Evolutionary conservation across 1,140 invertebrate species (phyloP).

Genomic region (Zaprionus kolodkinae): DNA sequence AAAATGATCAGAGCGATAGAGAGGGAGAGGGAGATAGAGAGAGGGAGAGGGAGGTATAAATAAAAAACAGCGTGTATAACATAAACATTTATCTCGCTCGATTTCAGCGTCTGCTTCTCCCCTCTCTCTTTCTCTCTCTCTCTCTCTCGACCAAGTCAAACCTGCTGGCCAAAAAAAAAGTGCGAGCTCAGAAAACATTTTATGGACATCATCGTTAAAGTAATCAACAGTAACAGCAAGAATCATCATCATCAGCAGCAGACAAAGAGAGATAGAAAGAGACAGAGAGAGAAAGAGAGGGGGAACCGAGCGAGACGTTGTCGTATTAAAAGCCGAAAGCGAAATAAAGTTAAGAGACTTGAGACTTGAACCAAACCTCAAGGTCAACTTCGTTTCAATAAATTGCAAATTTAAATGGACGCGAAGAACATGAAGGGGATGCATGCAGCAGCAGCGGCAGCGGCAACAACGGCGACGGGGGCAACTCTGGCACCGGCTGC

Average conservation of each 20-base stretch:
- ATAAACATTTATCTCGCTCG: slow-evolving; percentile 17
- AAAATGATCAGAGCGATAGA: not conserved
- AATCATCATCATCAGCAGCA: slow-evolving; percentile 70
- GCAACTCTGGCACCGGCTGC: slow-evolving; percentile 40
- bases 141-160: slow-evolving; percentile 33
- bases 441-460: slow-evolving; percentile 11
- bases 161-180: slow-evolving; percentile 55
- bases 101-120: slow-evolving; percentile 1
- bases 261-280: not conserved
- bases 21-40: not conserved
- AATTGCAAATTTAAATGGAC: slow-evolving; percentile 73
- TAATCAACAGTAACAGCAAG: slow-evolving; percentile 77
- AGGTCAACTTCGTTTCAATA: slow-evolving; percentile 81
- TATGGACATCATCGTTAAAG: slow-evolving; percentile 79
- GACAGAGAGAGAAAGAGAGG: slow-evolving; percentile 27
- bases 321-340: slow-evolving; percentile 55
- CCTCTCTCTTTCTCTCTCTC: not conserved
- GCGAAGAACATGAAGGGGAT: slow-evolving; percentile 11
- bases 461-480: slow-evolving; percentile 2
- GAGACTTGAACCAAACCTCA: slow-evolving; percentile 69
- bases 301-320: slow-evolving; percentile 6
- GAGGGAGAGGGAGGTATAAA: not conserved
- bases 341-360: slow-evolving; percentile 81
- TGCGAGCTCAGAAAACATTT: slow-evolving; percentile 63
- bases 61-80: not conserved